phyloP scores from a whole-genome alignment of 2,113 vertebrate species.

The Motacilla alba region DNA sequence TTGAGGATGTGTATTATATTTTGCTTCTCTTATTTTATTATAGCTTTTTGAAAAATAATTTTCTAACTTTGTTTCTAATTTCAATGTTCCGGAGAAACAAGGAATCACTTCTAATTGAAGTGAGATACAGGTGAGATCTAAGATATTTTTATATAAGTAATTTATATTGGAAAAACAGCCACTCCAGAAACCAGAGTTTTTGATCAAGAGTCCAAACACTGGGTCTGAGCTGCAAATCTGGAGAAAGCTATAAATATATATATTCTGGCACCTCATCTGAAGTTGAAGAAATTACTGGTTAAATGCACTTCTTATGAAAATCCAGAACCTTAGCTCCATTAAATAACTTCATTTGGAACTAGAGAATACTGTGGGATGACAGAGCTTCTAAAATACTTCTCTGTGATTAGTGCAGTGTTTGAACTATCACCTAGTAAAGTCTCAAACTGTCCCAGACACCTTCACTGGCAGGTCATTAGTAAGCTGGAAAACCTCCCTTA shows the following conservation, averaged over 20 bases:
- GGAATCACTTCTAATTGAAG: not conserved
- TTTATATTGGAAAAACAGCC: not conserved
- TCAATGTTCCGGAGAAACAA: not conserved
- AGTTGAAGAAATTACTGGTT: not conserved
- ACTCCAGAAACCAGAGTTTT: not conserved
- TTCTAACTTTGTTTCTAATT: not conserved
- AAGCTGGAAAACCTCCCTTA: not conserved
- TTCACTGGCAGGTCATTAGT: not conserved
- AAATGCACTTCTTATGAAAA: not conserved
- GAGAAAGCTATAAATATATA: not conserved
- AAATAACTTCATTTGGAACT: not conserved
- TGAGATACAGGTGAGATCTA: not conserved
- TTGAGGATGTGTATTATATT: not conserved
- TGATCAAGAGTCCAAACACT: not conserved
- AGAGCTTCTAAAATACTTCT: not conserved
- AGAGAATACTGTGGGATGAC: not conserved
- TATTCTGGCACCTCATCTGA: not conserved
- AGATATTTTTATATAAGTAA: not conserved
- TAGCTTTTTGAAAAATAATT: accelerated
- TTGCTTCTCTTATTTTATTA: not conserved
- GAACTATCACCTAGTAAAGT: not conserved
- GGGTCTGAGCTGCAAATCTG: not conserved
- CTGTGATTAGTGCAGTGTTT: not conserved
- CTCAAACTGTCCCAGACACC: not conserved
- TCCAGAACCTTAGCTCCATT: not conserved